phyloP scores from a whole-genome alignment of 2,797 vertebrate genomes.

The Sebastes reedi region DNA sequence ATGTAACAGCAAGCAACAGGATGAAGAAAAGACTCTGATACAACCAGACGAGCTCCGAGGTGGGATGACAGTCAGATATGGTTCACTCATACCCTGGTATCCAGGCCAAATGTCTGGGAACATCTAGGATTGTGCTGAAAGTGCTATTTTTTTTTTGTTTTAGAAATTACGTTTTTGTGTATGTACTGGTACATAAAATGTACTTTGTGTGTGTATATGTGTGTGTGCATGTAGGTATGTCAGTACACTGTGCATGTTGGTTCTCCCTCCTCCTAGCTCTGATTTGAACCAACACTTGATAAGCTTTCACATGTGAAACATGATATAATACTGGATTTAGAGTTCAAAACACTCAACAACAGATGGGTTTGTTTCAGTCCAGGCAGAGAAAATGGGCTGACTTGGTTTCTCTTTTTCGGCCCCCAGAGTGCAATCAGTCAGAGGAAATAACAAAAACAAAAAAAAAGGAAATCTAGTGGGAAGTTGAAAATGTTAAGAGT shows the following conservation, averaged over 20 bases:
- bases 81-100: constrained; percentile 56
- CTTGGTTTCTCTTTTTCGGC: constrained; percentile 73
- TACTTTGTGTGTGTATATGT: constrained; percentile 25
- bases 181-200: constrained; percentile 39
- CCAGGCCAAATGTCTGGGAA: constrained; percentile 71
- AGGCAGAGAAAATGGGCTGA: constrained; percentile 74
- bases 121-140: constrained; percentile 80
- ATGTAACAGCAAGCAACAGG: constrained; percentile 31
- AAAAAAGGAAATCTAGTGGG: constrained; percentile 62
- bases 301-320: constrained; percentile 63
- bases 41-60: constrained; percentile 19
- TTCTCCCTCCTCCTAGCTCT: constrained; percentile 34
- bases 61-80: constrained; percentile 28
- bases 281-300: constrained; percentile 52
- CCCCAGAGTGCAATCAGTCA: constrained; percentile 81
- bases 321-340: constrained; percentile 89
- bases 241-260: constrained; percentile 48
- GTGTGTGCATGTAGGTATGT: constrained; percentile 36
- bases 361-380: constrained; percentile 79
- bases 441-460: constrained; percentile 1
- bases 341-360: constrained; percentile 67
- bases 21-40: constrained; percentile 23
- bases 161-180: constrained; percentile 42
- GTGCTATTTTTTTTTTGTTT: constrained; percentile 69
- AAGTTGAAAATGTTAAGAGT: constrained; percentile 63